Base-by-base conservation (phyloP, 2,797 vertebrate genomes). In the Ctenopoma multispine region DNA sequence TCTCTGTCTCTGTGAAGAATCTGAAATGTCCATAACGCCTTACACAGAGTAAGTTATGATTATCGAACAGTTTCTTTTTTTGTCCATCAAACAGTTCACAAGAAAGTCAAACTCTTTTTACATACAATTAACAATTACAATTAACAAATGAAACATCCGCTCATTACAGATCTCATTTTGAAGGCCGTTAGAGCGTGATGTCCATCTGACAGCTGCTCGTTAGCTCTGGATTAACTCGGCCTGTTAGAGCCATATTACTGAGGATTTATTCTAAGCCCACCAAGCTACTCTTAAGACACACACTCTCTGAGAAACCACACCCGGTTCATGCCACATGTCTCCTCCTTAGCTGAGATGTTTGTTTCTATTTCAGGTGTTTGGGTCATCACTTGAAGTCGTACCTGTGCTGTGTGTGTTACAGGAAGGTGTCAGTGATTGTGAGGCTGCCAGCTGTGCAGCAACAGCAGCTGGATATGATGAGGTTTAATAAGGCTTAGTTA, bases 181-280 rank as follows among this genome's bases (percentile, higher is more conserved):
- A 34, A 10, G 34, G 34, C 34, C 5, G 6, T 34, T 34, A 34
- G 29, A 62, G 29, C 9, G 62, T 31, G 67, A 54, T 36, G 66
- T 79, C 67, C 56, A 54, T 80, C 69, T 78, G 72, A 84, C 79
- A 85, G 77, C 82, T 84, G 82, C 81, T 77, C 14, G 47, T 87
- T 72, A 81, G 59, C 63, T 61, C 10, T 20, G 63, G 86, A 88
- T 87, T 85, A 88, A 80, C 61, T 65, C 63, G 7, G 61, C 54
- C 75, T 50, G 75, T 83, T 85, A 67, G 68, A 89, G 69, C 74
- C 76, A 55, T 65, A 75, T 74, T 63, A 72, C 23, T 48, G 59
- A 15, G 57, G 79, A 82, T 86, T 88, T 83, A 79, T 77, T 47
- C 77, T 43, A 31, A 69, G 27, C 44, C 54, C 38, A 41, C 56